Base-by-base conservation (phyloP, 2,797 vertebrate species). In the Cyclopterus lumpus region DNA sequence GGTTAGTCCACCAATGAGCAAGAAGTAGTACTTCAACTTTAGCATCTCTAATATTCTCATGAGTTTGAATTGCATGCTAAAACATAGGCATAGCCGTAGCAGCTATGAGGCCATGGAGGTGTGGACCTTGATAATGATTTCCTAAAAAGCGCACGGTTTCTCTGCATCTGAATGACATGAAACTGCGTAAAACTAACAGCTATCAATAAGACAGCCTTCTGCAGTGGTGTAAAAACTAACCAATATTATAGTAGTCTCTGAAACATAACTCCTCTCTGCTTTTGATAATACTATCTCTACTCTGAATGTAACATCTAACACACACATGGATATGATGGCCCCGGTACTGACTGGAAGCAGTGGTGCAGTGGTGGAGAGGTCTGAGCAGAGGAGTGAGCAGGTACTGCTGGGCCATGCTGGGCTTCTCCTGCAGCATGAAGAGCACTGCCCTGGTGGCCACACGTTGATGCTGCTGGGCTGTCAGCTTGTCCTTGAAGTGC, bases 391-490 rank as follows among this genome's bases (percentile, higher is more conserved):
- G 96, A 28, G 67, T 65, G 2, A 99, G 92, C 57, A 99, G 84
- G 82, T 95, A 93, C 62, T 84, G 89, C 69, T 89, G 87, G 1
- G 95, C 96, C 75, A 97, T 90, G 61, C 91, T 49, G 2, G 96
- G 95, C 69, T 86, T 91, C 81, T 96, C 93, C 86, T 95, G 93
- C 8, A 85, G 90, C 91, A 99, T 87, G 63, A 85, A 89, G 54
- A 98, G 90, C 51, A 90, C 86, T 0, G 95, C 93, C 11, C 92
- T 94, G 66, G 96, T 96, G 82, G 97, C 97, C 74, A 99, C 96
- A 6, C 94, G 93, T 90, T 99, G 97, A 81, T 98, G 97, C 87
- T 98, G 97, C 38, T 64, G 94, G 0, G 94, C 95, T 0, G 94
- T 92, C 83, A 92, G 77, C 62, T 95, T 94, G 93, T 97, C 97